Evolutionary conservation across 2,113 vertebrate genomes (phyloP).

Genomic region (Machaerirhynchus nigripectus): DNA sequence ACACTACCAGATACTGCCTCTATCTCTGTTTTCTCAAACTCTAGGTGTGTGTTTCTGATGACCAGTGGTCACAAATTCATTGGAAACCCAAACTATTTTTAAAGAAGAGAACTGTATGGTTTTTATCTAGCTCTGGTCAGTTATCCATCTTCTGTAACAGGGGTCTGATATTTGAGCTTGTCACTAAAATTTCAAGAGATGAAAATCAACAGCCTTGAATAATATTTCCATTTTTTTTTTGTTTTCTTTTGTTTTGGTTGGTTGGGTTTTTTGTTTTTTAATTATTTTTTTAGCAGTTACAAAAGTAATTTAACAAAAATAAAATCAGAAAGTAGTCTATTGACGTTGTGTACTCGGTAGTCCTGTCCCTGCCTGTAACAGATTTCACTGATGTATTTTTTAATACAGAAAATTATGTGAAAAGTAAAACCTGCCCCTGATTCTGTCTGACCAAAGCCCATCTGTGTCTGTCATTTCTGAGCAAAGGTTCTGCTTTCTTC

Average conservation of each 20-base stretch:
- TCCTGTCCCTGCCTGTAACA: conserved; percentile 78
- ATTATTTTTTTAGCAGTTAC: conserved; percentile 72
- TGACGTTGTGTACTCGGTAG: conserved; percentile 74
- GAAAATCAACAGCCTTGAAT: conserved; percentile 65
- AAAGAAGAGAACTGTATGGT: conserved; percentile 30
- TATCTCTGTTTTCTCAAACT: neutral
- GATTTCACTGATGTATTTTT: conserved; percentile 75
- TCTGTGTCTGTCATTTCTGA: conserved; percentile 70
- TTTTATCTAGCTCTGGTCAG: conserved; percentile 56
- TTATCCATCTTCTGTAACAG: conserved; percentile 60
- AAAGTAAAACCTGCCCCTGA: conserved; percentile 67
- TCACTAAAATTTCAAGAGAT: conserved; percentile 54
- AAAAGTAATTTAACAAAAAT: conserved; percentile 74
- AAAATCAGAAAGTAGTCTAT: conserved; percentile 71
- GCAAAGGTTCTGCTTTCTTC: conserved; percentile 24
- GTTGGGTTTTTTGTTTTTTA: conserved; percentile 7
- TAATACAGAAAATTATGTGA: conserved; percentile 76
- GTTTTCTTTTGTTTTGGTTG: neutral
- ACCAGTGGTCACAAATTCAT: neutral
- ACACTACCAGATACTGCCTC: neutral
- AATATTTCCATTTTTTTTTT: conserved; percentile 37
- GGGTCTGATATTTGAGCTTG: conserved; percentile 48
- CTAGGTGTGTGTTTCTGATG: conserved; percentile 4
- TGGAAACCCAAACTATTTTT: conserved; percentile 51
- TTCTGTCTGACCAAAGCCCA: conserved; percentile 70